Base-by-base conservation (phyloP, 2,797 vertebrate species). In the Nyctibius grandis region DNA sequence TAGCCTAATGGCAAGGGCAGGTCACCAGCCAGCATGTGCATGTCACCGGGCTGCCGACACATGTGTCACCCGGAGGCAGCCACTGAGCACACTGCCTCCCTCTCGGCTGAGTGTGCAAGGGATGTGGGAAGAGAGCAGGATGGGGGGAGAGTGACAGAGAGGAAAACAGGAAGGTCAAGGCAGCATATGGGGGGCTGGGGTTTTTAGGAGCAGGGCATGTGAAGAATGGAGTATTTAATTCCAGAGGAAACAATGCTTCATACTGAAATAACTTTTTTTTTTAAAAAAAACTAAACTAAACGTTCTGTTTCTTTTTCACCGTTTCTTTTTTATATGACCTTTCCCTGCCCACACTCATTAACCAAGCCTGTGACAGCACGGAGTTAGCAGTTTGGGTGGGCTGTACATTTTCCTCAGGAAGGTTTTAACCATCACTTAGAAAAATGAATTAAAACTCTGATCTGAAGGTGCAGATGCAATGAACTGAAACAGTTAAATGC, bases 401-500 rank as follows among this genome's bases (percentile, higher is more conserved):
- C 67, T 87, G 31, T 38, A 59, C 8, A 29, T 81, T 88, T 89
- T 51, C 25, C 8, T 72, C 38, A 57, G 85, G 28, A 80, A 74
- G 22, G 77, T 67, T 92, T 88, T 78, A 95, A 45, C 76, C 50
- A 88, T 44, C 25, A 13, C 21, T 75, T 63, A 67, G 36, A 93
- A 92, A 72, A 89, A 48, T 79, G 8, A 82, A 64, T 87, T 90
- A 79, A 81, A 85, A 82, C 5, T 64, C n/a, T 63, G 33, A 68
- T 53, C 21, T 67, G 54, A 81, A 72, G 25, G 29, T 81, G 21
- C 56, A 79, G 44, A 86, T 82, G 34, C 36, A 88, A 38, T 68
- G 38, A 83, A 89, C 45, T 85, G 80, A 95, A 96, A 90, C 33
- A 64, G 80, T 91, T 95, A 96, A 94, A 90, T 91, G 77, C 70